A percentile compares a stretch with the other conserved stretches of the same genome.
These are phyloP conservation scores for Protosalanx chinensis DNA, from an alignment of 2,797 vertebrate genomes.

Conservation along the genomic window DNA sequence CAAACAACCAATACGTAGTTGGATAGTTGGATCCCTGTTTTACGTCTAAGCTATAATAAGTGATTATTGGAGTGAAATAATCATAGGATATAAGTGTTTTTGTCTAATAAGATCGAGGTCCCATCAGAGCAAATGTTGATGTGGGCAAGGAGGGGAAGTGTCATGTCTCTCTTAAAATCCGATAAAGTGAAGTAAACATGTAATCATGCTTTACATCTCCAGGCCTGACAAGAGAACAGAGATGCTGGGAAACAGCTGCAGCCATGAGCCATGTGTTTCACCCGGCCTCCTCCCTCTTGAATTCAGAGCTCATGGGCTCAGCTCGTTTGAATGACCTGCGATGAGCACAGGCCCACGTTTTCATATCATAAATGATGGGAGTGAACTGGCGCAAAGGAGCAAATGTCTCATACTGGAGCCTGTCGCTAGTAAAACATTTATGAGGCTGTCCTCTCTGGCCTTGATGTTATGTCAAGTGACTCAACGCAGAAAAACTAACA, in stretches of 20 bases:
- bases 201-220: background rate
- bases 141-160: background rate
- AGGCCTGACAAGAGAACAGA: background rate
- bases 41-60: background rate
- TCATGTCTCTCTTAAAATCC: background rate
- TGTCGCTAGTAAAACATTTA: conserved; percentile 50
- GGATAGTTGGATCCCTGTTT: background rate
- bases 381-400: conserved; percentile 26
- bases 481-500: conserved; percentile 29
- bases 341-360: background rate
- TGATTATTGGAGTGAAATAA: background rate
- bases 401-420: conserved; percentile 31
- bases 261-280: background rate
- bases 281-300: background rate
- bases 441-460: conserved; percentile 37
- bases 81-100: background rate
- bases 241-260: background rate
- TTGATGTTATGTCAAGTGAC: conserved; percentile 46
- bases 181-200: background rate
- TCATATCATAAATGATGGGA: conserved; percentile 30
- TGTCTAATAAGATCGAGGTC: background rate
- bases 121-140: conserved; percentile 1
- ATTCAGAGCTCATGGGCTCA: background rate
- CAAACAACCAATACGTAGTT: background rate
- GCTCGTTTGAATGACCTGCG: background rate